Evolutionary conservation across 2,113 vertebrate species (phyloP).

Genomic region (Zosterops lateralis): DNA sequence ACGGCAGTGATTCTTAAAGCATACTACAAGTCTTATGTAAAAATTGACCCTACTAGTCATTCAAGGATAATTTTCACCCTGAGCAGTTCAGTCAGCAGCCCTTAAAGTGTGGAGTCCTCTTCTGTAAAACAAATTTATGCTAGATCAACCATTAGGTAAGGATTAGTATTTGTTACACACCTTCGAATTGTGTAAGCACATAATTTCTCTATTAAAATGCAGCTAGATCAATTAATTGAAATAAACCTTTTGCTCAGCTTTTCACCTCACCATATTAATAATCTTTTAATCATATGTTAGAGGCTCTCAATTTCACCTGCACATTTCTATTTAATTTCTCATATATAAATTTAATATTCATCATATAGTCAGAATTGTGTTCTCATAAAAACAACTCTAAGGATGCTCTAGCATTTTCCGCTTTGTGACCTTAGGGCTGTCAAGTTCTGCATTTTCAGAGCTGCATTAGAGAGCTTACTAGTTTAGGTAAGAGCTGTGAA

Average conservation of each 20-base stretch:
- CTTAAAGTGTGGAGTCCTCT: not conserved
- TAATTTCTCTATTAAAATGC: not conserved
- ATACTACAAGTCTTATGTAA: not conserved
- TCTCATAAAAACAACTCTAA: not conserved
- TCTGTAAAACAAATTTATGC: not conserved
- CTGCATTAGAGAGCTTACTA: not conserved
- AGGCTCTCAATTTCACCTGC: not conserved
- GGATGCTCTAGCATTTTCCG: not conserved
- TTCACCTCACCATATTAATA: not conserved
- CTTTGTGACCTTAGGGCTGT: not conserved
- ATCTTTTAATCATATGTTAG: not conserved
- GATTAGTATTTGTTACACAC: not conserved
- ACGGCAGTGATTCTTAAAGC: not conserved
- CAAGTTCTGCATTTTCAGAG: not conserved
- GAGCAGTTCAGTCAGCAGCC: not conserved
- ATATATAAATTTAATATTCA: not conserved
- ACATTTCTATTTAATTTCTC: not conserved
- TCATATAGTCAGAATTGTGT: not conserved
- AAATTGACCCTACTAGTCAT: not conserved
- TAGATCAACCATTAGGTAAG: not conserved
- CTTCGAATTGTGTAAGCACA: not conserved
- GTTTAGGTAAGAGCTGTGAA: not conserved
- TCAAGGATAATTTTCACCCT: not conserved
- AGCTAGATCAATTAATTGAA: not conserved
- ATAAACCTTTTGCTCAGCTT: not conserved